Percentiles rank a stretch among this genome's conserved stretches.
phyloP scores from a whole-genome alignment of 2,888 invertebrate species.

The Adelphocoris suturalis region DNA sequence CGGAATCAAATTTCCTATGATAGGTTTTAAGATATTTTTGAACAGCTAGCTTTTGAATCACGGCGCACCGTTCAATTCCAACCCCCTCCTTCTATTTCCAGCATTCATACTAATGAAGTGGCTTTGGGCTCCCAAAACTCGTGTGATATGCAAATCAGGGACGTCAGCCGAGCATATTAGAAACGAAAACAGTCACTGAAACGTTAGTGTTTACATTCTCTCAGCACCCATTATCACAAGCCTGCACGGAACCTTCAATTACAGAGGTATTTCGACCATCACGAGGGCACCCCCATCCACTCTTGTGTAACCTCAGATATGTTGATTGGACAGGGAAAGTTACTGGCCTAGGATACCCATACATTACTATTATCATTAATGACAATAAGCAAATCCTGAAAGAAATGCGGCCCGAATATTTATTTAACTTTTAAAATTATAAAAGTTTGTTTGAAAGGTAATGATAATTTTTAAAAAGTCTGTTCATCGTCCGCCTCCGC shows the following conservation, averaged over 20 bases:
- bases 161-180: neutral
- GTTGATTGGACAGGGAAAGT: neutral
- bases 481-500: too few relatives aligned
- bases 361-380: neutral
- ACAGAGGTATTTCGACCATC: neutral
- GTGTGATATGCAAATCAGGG: neutral
- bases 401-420: neutral
- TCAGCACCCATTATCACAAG: neutral
- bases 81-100: too few relatives aligned
- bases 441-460: too few relatives aligned
- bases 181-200: neutral
- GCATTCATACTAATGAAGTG: too few relatives aligned
- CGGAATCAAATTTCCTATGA: too few relatives aligned
- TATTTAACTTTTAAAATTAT: too few relatives aligned
- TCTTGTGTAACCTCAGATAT: conserved; percentile 29
- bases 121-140: too few relatives aligned
- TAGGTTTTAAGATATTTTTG: too few relatives aligned
- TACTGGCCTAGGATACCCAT: neutral
- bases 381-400: neutral
- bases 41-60: too few relatives aligned
- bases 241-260: conserved; percentile 1
- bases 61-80: too few relatives aligned
- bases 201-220: conserved; percentile 12
- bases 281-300: conserved; percentile 1
- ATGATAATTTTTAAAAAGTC: too few relatives aligned